These are phyloP conservation scores for Brachypodius melanocephalos DNA, from an alignment of 2,113 vertebrate species.

Conservation along the genomic window DNA sequence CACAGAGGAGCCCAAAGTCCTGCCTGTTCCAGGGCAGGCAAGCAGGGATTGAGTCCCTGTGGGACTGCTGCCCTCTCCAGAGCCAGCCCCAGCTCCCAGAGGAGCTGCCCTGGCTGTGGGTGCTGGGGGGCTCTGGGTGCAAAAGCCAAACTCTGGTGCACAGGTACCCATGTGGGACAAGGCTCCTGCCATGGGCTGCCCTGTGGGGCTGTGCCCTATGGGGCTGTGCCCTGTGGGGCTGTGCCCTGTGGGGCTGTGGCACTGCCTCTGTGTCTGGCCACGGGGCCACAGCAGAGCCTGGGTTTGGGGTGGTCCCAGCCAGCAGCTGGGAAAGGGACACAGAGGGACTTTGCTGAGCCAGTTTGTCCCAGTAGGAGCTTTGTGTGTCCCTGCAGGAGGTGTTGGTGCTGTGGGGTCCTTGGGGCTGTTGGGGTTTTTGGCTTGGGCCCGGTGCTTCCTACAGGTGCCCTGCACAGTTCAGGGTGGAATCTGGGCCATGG, in stretches of 20 bases:
- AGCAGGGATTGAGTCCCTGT: not conserved
- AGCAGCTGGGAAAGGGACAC: accelerated
- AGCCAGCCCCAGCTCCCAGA: accelerated
- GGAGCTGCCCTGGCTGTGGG: not conserved
- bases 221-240: no score
- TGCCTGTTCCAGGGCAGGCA: not conserved
- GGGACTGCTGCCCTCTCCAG: not conserved
- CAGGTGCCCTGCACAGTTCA: not conserved
- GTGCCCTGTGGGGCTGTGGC: accelerated
- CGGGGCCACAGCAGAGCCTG: not conserved
- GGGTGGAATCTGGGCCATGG: not conserved
- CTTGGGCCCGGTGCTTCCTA: not conserved
- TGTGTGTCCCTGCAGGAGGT: not conserved
- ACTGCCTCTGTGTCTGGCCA: accelerated
- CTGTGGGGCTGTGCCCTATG: not conserved
- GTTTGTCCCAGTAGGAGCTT: not conserved
- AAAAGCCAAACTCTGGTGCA: not conserved
- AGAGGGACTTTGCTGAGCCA: not conserved
- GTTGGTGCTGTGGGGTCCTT: not conserved
- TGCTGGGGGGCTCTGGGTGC: not conserved
- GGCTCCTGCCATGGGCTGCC: not conserved
- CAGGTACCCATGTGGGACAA: not conserved
- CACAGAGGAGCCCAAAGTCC: not conserved
- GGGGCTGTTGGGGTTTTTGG: not conserved
- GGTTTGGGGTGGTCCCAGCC: not conserved